Conservation (phyloP, 1,140 invertebrate genomes). For the Trachymyrmex septentrionalis region DNA sequence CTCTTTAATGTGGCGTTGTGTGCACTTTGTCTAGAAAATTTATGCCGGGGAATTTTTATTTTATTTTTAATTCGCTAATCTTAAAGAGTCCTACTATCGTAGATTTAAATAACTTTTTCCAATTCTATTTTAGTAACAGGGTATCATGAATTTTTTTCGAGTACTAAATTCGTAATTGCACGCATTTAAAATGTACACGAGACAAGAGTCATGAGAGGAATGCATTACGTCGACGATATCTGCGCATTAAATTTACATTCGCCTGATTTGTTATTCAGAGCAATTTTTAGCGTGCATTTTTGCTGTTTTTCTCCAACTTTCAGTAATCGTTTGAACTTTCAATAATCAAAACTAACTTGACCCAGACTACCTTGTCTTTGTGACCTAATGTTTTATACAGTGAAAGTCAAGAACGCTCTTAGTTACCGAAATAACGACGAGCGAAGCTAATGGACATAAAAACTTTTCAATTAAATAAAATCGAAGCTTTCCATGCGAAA, state of each 20-base stretch:
- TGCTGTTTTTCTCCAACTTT: neutral
- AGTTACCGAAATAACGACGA: constrained; percentile 13
- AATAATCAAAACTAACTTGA: constrained; percentile 12
- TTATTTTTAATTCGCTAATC: neutral
- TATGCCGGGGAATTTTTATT: neutral
- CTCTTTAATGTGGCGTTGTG: neutral
- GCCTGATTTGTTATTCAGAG: neutral
- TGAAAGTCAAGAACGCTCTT: neutral
- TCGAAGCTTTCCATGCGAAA: constrained; percentile 60
- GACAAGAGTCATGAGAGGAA: neutral
- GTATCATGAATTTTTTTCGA: neutral
- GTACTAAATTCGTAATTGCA: neutral
- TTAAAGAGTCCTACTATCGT: neutral
- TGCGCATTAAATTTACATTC: constrained; percentile 23
- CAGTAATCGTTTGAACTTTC: neutral
- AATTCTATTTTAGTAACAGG: neutral
- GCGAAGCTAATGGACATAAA: constrained; percentile 62
- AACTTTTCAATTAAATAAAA: constrained; percentile 65
- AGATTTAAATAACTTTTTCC: neutral
- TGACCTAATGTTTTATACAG: neutral
- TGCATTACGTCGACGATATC: neutral
- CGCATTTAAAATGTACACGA: constrained; percentile 17
- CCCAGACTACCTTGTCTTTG: neutral
- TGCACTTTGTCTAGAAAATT: neutral
- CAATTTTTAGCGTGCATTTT: neutral